Percentiles rank a stretch among this genome's conserved stretches.
phyloP scores from a whole-genome alignment of 2,888 invertebrate species.

The Chymomyza caudatula region DNA sequence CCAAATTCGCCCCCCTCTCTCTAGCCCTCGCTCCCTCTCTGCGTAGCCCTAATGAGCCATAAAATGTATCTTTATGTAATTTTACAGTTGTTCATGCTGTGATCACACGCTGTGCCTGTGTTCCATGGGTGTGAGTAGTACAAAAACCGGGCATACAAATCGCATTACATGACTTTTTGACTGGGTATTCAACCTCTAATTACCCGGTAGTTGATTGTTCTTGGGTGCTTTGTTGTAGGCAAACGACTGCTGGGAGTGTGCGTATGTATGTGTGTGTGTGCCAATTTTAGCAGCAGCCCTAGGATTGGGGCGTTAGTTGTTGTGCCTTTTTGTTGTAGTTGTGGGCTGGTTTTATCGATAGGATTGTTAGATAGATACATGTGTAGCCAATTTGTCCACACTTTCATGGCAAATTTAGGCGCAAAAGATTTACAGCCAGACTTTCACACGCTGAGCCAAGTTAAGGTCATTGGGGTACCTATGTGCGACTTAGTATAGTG shows the following conservation, averaged over 20 bases:
- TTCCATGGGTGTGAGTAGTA: conserved; percentile 47
- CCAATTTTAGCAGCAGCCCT: conserved; percentile 24
- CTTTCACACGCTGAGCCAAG: conserved; percentile 55
- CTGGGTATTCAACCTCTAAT: conserved; percentile 66
- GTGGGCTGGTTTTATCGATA: conserved; percentile 6
- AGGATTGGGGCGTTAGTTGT: conserved; percentile 58
- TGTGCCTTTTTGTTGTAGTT: conserved; percentile 33
- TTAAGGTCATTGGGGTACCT: conserved; percentile 67
- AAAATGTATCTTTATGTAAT: conserved; percentile 70
- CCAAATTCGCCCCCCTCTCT: background rate
- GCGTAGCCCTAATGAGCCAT: conserved; percentile 49
- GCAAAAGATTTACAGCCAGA: conserved; percentile 15
- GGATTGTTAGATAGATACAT: background rate
- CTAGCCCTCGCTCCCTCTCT: background rate
- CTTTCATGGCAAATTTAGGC: conserved; percentile 49
- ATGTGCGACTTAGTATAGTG: background rate
- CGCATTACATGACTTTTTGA: conserved; percentile 77
- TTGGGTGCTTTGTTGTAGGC: conserved; percentile 11
- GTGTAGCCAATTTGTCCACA: conserved; percentile 63
- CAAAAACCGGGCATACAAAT: conserved; percentile 65
- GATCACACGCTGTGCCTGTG: conserved; percentile 34
- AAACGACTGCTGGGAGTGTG: conserved; percentile 6
- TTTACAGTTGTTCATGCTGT: conserved; percentile 28
- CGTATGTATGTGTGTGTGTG: conserved; percentile 42
- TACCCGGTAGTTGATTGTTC: conserved; percentile 68